Conservation (phyloP, 2,797 vertebrate genomes). For the Chrysolophus pictus region DNA sequence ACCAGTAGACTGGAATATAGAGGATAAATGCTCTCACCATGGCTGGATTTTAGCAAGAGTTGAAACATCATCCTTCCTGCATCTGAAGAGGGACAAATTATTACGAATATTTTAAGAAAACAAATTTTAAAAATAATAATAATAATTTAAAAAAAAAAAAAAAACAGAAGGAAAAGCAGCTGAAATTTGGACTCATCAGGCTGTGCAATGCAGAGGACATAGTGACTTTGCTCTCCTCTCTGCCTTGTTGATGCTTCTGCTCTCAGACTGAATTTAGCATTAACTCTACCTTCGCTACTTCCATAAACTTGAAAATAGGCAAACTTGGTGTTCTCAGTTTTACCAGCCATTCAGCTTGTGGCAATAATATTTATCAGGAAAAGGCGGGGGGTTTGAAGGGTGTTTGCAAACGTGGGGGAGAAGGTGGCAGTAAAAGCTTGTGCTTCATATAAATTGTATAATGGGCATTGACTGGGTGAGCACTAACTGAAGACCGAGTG, state of each 20-base stretch:
- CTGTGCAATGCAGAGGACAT: neutral
- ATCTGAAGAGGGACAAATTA: neutral
- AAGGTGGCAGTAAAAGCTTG: neutral
- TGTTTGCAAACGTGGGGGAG: neutral
- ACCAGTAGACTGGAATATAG: neutral
- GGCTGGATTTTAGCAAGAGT: neutral
- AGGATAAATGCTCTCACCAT: neutral
- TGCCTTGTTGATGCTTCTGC: neutral
- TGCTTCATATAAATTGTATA: neutral
- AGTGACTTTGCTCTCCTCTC: neutral
- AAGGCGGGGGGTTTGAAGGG: neutral
- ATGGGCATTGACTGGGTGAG: neutral
- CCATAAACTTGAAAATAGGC: neutral
- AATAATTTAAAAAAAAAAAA: neutral
- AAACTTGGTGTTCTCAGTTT: neutral
- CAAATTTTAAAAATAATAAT: neutral
- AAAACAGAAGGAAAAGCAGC: neutral
- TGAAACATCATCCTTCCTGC: conserved; percentile 19
- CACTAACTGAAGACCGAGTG: neutral
- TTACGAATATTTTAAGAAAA: conserved; percentile 26
- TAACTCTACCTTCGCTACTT: neutral
- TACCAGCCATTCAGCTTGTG: rapidly evolving
- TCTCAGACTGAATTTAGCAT: neutral
- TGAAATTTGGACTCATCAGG: neutral
- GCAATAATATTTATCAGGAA: rapidly evolving